Evolutionary conservation across 1,140 invertebrate species (phyloP).

Genomic region (Dendroctonus ponderosae): DNA sequence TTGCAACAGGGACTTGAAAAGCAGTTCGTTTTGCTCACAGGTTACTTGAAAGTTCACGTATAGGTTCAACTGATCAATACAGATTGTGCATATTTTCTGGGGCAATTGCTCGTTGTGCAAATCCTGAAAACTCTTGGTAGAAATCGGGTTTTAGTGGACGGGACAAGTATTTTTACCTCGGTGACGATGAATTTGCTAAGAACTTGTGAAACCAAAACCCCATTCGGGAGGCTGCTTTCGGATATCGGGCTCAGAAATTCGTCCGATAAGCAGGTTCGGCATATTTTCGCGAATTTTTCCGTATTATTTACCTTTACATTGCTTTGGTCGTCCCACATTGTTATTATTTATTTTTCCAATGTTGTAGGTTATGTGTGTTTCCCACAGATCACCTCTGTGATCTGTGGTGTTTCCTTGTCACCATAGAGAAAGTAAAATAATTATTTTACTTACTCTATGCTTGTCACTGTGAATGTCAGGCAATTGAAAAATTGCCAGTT

Average conservation of each 20-base stretch:
- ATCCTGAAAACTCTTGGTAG: slow-evolving; percentile 17
- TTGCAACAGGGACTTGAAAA: slow-evolving; percentile 19
- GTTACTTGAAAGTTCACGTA: slow-evolving; percentile 28
- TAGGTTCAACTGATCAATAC: slow-evolving; percentile 30
- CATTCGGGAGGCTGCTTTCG: slow-evolving; percentile 17
- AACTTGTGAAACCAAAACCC: not conserved
- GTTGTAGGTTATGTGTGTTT: no score
- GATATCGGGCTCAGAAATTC: slow-evolving; percentile 23
- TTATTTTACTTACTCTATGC: no score
- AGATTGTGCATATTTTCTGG: slow-evolving; percentile 36
- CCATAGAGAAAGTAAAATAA: no score
- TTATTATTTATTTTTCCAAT: no score
- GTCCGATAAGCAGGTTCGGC: slow-evolving; percentile 34
- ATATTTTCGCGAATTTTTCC: slow-evolving; percentile 23
- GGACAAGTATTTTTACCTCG: not conserved
- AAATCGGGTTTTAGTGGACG: slow-evolving; percentile 10
- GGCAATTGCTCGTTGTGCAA: slow-evolving; percentile 32
- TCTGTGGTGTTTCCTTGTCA: no score
- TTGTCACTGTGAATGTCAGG: no score
- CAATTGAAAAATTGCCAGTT: no score
- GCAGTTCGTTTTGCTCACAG: slow-evolving; percentile 23
- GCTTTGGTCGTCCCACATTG: no score
- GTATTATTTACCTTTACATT: not conserved
- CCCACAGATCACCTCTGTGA: no score
- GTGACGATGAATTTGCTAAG: not conserved